Evolutionary conservation across 2,797 vertebrate genomes (phyloP), one percentile per base, ranked within the genome.

Genomic region (Cyprinella venusta): DNA sequence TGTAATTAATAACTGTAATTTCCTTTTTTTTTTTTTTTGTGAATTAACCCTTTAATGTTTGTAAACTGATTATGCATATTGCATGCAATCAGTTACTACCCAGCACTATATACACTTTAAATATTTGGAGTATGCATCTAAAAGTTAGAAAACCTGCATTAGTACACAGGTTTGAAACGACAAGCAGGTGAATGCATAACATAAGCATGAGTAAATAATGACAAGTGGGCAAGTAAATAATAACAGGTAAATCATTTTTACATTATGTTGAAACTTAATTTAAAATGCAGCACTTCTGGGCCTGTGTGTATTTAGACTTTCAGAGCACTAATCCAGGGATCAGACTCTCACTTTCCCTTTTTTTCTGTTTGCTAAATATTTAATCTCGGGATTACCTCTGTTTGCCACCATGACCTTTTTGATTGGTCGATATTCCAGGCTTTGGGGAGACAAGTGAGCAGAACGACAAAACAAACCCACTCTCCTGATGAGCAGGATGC

Each of bases 341-440:
- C 33, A 67, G 48, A 13, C 70, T 38, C 42, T 67, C 15, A 38
- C n/a, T 82, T 56, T 76, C 15, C 19, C 2, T 79, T 5, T 79
- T 36, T 79, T 64, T 4, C 7, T 24, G 30, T 68, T 79, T 38
- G 21, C 30, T 15, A 74, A 65, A 68, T 18, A 36, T 76, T 64
- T 54, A 26, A 77, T 69, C 74, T 69, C 2, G 18, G 24, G 52
- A 77, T 77, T 56, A 96, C 95, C 95, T 91, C 95, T 88, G 87
- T 96, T 96, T 80, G 95, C 95, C 80, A 96, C 95, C 92, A 96
- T 92, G 67, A 96, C 94, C 86, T 95, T 95, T 89, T 94, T 95
- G 88, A 95, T 95, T 71, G 93, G 93, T 52, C 88, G 89, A 78
- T 90, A 92, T 48, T 94, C 88, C n/a, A 85, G 71, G 24, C 0